These are phyloP conservation scores for Penaeus indicus DNA, from an alignment of 1,140 invertebrate species.

Conservation along the genomic window DNA sequence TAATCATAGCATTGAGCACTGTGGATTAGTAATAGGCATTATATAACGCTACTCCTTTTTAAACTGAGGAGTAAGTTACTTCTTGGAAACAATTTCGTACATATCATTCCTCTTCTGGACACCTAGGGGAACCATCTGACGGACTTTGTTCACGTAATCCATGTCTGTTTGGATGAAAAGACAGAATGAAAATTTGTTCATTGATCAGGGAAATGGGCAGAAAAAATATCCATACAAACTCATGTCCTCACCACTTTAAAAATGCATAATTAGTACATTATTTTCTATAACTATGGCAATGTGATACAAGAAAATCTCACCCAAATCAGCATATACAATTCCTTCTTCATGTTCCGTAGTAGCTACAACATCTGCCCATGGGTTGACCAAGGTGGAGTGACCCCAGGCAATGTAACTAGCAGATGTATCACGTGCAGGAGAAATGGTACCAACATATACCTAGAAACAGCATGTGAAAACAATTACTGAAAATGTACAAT, in stretches of 20 bases:
- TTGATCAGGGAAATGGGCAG: not conserved
- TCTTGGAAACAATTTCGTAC: conserved; percentile 74
- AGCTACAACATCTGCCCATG: conserved; percentile 86
- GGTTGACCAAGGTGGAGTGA: conserved; percentile 86
- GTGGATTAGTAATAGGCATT: too few species aligned
- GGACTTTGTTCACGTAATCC: conserved; percentile 79
- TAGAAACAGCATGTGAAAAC: not conserved
- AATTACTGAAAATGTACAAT: not conserved
- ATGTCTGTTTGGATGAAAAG: conserved; percentile 74
- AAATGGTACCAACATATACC: conserved; percentile 73
- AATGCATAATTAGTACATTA: too few species aligned
- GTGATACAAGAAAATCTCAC: conserved; percentile 70
- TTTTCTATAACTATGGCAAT: too few species aligned
- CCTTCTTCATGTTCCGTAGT: conserved; percentile 75
- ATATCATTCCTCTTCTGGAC: conserved; percentile 84
- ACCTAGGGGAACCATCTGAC: conserved; percentile 84
- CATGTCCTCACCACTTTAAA: too few species aligned
- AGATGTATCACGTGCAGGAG: conserved; percentile 80
- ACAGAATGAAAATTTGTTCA: not conserved
- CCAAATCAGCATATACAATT: conserved; percentile 82
- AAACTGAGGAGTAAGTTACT: not conserved
- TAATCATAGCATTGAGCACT: too few species aligned
- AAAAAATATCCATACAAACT: too few species aligned
- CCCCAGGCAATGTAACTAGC: conserved; percentile 90
- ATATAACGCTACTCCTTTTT: not conserved